A percentile compares a stretch with the other conserved stretches of the same genome.
Conservation (phyloP, 1,140 invertebrate genomes). For the Pseudomyrmex flavicornis region DNA sequence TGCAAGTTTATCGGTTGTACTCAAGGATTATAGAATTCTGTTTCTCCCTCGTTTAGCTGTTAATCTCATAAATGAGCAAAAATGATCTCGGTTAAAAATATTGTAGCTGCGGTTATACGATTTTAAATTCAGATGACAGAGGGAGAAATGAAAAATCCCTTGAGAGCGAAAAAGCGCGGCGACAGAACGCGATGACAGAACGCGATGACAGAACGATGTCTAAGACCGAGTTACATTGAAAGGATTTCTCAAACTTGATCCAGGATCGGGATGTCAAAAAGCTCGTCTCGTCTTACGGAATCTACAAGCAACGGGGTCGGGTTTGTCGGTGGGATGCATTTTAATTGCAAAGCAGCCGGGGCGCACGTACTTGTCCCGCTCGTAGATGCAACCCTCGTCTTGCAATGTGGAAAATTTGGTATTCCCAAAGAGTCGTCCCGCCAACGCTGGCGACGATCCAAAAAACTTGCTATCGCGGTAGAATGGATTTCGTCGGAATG, state of each 20-base stretch:
- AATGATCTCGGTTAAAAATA: not conserved
- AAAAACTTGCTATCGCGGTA: constrained; percentile 50
- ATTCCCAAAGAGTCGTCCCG: constrained; percentile 47
- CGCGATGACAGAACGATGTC: not conserved
- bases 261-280: constrained; percentile 39
- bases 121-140: not conserved
- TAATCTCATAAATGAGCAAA: not conserved
- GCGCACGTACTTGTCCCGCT: constrained; percentile 38
- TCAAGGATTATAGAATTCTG: not conserved
- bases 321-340: constrained; percentile 22
- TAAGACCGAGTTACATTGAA: not conserved
- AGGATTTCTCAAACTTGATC: constrained; percentile 2
- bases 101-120: not conserved
- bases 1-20: constrained; percentile 16
- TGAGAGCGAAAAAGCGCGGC: not conserved
- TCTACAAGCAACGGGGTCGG: constrained; percentile 28
- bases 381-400: constrained; percentile 35
- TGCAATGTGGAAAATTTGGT: constrained; percentile 38
- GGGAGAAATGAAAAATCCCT: not conserved
- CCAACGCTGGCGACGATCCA: constrained; percentile 49
- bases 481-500: constrained; percentile 51
- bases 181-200: not conserved
- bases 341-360: constrained; percentile 54
- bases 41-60: not conserved
- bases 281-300: constrained; percentile 34